Evolutionary conservation across 2,888 invertebrate genomes (phyloP), one percentile per base, ranked within the genome.

Genomic region (Ectobius pallidus): DNA sequence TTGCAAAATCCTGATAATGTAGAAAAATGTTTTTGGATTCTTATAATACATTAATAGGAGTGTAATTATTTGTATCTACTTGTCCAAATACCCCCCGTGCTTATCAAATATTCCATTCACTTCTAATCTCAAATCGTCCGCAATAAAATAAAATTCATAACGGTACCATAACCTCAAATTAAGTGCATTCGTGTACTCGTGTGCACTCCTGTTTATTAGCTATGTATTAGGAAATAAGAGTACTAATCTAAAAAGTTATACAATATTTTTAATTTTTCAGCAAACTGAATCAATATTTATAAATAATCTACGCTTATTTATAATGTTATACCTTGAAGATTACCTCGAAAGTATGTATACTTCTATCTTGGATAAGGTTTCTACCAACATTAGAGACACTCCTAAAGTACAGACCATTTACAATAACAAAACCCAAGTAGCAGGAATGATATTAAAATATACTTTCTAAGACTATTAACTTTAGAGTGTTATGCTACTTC

Each of bases 311-410:
- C 58, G 30, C 58, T 58, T 58, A 58, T 39, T 22, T 34, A 71
- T n/a, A 84, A 98, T 98, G 97, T 86, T 98, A 86, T 98, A 97
- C 85, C 89, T 98, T 79, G 98, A 98, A 85, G 99, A 99, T 89
- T 99, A 97, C 87, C 87, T 98, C 79, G 98, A 99, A 90, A 96
- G 97, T 97, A 89, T 90, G 95, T 90, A 52, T 73, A 74, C 76
- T 75, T 32, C 9, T 69, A n/a, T 58, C n/a, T 14, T 58, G 3
- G 6, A 16, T 1, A 25, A 58, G 1, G 0, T 30, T 30, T n/a
- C 30, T n/a, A 25, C 27, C 3, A 30, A 25, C 58, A n/a, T 58
- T 11, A 3, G 25, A 52, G 27, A 1, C 30, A n/a, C 16, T 27
- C 30, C 6, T 25, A 16, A 3, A 42, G 73, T 77, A 73, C 73